These are phyloP conservation scores for Scaptomyza hsui DNA, from an alignment of 1,140 invertebrate genomes.

Conservation along the genomic window DNA sequence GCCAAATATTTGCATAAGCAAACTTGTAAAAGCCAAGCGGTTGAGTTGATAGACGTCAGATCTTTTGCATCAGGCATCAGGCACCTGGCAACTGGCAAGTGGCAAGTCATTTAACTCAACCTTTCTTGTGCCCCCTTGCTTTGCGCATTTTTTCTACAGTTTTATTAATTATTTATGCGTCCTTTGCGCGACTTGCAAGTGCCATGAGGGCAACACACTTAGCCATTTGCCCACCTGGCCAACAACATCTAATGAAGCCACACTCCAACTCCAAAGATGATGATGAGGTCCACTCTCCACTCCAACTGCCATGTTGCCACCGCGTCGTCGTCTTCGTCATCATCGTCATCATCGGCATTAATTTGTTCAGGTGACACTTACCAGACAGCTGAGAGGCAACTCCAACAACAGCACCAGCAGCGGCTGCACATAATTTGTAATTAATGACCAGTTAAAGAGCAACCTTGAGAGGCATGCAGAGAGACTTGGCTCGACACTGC, in stretches of 20 bases:
- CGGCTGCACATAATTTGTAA: conserved; percentile 79
- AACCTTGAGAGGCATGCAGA: conserved; percentile 35
- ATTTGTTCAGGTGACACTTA: conserved; percentile 73
- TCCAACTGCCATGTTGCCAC: conserved; percentile 47
- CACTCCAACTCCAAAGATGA: conserved; percentile 46
- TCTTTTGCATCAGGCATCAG: conserved; percentile 36
- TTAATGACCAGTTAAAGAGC: conserved; percentile 80
- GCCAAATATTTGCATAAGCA: conserved; percentile 78
- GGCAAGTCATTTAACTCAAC: conserved; percentile 52
- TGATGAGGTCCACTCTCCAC: conserved; percentile 14
- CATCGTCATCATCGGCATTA: conserved; percentile 61
- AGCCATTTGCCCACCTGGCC: conserved; percentile 38
- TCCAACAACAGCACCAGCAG: conserved; percentile 33
- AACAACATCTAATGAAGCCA: conserved; percentile 67
- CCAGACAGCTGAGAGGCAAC: conserved; percentile 67
- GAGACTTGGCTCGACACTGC: conserved; percentile 47
- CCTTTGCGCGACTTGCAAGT: conserved; percentile 59
- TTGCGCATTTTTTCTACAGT: conserved; percentile 50
- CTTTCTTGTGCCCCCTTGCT: conserved; percentile 35
- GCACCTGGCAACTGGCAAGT: conserved; percentile 38
- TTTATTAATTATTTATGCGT: conserved; percentile 79
- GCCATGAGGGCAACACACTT: conserved; percentile 20
- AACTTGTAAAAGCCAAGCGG: conserved; percentile 45
- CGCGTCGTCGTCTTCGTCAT: conserved; percentile 25
- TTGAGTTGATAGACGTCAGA: conserved; percentile 41